Percentiles rank a stretch among this genome's conserved stretches.
These are phyloP conservation scores for Linepithema humile DNA, from an alignment of 1,140 invertebrate genomes.

Conservation along the genomic window DNA sequence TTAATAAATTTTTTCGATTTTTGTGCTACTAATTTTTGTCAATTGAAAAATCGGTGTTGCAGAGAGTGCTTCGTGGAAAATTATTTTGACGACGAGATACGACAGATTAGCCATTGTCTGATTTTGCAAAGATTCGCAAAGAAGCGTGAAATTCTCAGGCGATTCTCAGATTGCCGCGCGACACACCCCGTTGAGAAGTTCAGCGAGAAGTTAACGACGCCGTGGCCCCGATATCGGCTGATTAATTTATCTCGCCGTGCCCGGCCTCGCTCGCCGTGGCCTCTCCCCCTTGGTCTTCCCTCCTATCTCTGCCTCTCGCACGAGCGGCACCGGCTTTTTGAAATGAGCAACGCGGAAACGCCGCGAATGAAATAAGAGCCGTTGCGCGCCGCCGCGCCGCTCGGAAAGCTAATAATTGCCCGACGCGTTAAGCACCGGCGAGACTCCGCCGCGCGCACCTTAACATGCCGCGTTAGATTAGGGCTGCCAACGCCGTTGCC, in stretches of 20 bases:
- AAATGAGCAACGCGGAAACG: slow-evolving; percentile 67
- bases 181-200: slow-evolving; percentile 47
- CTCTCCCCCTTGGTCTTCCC: not conserved
- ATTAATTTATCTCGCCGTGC: slow-evolving; percentile 62
- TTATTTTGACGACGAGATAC: not conserved
- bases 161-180: not conserved
- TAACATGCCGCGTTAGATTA: slow-evolving; percentile 47
- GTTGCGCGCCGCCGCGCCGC: slow-evolving; percentile 47
- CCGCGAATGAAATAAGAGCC: slow-evolving; percentile 71
- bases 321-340: slow-evolving; percentile 32
- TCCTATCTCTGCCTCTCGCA: not conserved
- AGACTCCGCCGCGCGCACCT: slow-evolving; percentile 30
- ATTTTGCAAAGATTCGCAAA: not conserved
- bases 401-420: slow-evolving; percentile 68
- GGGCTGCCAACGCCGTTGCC: slow-evolving; percentile 23
- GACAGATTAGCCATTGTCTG: too few relatives aligned
- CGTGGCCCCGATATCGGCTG: slow-evolving; percentile 38
- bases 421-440: slow-evolving; percentile 57
- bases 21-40: not conserved
- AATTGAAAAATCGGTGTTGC: not conserved
- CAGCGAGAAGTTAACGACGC: slow-evolving; percentile 40
- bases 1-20: not conserved
- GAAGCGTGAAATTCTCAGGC: not conserved
- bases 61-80: not conserved
- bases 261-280: not conserved